Evolutionary conservation across 2,797 vertebrate genomes (phyloP), one percentile per base, ranked within the genome.

Genomic region (Lacerta viridis): DNA sequence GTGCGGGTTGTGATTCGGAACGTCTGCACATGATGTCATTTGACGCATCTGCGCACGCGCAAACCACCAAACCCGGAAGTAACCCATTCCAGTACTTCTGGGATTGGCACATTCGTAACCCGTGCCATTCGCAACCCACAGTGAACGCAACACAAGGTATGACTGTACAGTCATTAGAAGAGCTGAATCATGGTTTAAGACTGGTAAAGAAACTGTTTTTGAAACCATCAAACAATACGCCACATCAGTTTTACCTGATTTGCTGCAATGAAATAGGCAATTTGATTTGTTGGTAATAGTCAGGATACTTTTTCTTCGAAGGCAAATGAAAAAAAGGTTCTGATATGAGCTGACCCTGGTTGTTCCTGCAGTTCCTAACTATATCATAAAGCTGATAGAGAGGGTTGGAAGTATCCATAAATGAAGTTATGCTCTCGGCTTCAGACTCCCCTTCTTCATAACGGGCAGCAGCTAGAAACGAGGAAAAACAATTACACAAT

Each of bases 291-390:
- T 98, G 98, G 96, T 98, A 99, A 97, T 99, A 99, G 97, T 99
- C 98, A 0, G 99, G 98, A 90, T 99, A 99, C 92, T 99, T 99
- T 93, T 99, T 99, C 95, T 98, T 98, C 92, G 98, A 98, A 86
- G 99, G 99, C 88, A 99, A 97, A 96, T 99, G 98, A 92, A 99
- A 97, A 96, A 99, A 99, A 15, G 99, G 98, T 94, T 99, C 98
- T 0, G 99, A 98, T 92, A 99, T 98, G 87, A 99, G 97, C 95
- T 99, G 99, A 11, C 99, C 99, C 93, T 99, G 99, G 95, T 98
- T 99, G 96, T 99, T 99, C 88, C 99, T 97, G 92, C 98, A 98
- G 29, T 98, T 98, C 75, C 98, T 97, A 86, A 99, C 98, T 0
- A 98, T 98, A 91, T 99, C 99, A 78, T 98, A 99, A 89, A 99